Evolutionary conservation across 2,113 vertebrate genomes (phyloP), one percentile per base, ranked within the genome.

Genomic region (Macquaria australasica): DNA sequence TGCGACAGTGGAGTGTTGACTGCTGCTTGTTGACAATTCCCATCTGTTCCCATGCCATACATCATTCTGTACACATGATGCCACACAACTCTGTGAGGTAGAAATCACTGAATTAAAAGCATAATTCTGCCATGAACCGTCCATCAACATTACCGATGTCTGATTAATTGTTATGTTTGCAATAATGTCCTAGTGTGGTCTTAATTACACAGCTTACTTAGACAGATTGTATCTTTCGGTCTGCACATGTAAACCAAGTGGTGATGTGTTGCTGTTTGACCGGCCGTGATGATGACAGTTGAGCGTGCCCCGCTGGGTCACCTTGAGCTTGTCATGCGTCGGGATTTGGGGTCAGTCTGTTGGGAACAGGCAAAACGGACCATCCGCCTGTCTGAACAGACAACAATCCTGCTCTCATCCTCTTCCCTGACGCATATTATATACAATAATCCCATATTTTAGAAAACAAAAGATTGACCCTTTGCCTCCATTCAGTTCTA

Each of bases 401-500:
- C 39, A 82, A 53, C 55, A 68, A 6, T 50, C 28, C 18, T 1
- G 2, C 28, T 74, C 10, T 45, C 31, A 11, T 23, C 15, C 28
- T 68, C 21, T 6, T 66, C 41, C 11, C 4, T 16, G 23, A 56
- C 8, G 0, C 50, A 18, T 48, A 23, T 23, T 37, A 59, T 43
- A 66, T 16, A 55, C 4, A 39, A 68, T 59, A 72, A 60, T 60
- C 73, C 25, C 11, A 50, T 79, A 45, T 56, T 76, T 77, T 55
- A 59, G 67, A 9, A 62, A 87, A 74, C 73, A 87, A 68, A 71
- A 66, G 41, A 69, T 18, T 51, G 8, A 55, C 45, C 9, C 5
- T 56, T 83, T n/a, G 16, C 28, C 51, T 53, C 21, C 0, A 3
- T 53, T 73, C n/a, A 28, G 50, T 37, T 23, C 9, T 20, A 16